Evolutionary conservation across 2,888 invertebrate species (phyloP), one percentile per base, ranked within the genome.

Genomic region (Craniophora ligustri): DNA sequence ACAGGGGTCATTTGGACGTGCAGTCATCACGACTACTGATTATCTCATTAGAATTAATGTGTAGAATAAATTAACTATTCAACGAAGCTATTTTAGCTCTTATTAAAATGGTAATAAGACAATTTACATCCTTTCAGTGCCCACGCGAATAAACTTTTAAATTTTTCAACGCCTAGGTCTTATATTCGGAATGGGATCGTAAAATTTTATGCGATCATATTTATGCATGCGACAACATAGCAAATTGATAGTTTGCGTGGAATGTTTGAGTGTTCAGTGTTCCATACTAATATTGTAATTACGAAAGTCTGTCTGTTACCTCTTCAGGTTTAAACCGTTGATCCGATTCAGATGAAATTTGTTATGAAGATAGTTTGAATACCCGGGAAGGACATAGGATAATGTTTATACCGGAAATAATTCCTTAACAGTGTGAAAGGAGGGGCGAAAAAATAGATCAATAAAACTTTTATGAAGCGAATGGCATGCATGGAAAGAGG

Each of bases 71-170:
- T 75, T 72, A 65, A 59, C 53, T 50, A 28, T 47, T 55, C 46
- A 47, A 57, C 53, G 39, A 42, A 59, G 48, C 49, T 65, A 67
- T 63, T 68, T 67, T 60, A 62, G 58, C 62, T 35, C 41, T 45
- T 61, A 76, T 77, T 74, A 71, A 73, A 67, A 75, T 76, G 75
- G 51, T 61, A 77, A 77, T 77, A 47, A 54, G 68, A 54, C 53
- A 48, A 67, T 64, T 68, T 68, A 54, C 59, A 64, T 67, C 70
- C 62, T 62, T 58, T 54, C 42, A 53, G 45, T 48, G 41, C 64
- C 64, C 59, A 61, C 65, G 61, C 49, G 58, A 59, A 59, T 76
- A 62, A 68, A 71, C 72, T 75, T 71, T 68, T 67, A 67, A 70
- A 71, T 58, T 49, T 57, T 48, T 56, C 48, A 59, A 67, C 58